Conservation (phyloP, 1,140 invertebrate species). For the Macrotrachela quadricornifera region DNA sequence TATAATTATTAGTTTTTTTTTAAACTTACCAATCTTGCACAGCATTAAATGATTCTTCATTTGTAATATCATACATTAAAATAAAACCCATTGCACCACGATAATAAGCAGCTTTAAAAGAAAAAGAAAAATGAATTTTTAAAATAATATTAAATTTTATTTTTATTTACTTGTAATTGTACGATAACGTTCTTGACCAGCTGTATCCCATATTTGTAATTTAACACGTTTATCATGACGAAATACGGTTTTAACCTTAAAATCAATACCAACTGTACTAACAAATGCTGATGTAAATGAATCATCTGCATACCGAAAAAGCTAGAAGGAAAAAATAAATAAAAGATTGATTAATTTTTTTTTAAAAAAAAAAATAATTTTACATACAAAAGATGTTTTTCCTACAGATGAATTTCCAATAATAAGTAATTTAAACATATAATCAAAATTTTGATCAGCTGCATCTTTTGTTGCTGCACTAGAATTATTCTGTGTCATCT, state of each 20-base stretch:
- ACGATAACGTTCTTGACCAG: slow-evolving; percentile 91
- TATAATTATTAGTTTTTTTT: too few species aligned
- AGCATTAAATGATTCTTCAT: slow-evolving; percentile 98
- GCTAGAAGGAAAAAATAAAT: too few species aligned
- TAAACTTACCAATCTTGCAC: slow-evolving; percentile 79
- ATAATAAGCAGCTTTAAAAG: slow-evolving; percentile 88
- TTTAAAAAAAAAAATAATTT: too few species aligned
- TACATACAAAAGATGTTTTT: slow-evolving; percentile 66
- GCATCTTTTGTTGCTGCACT: slow-evolving; percentile 40
- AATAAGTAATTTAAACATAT: slow-evolving; percentile 98
- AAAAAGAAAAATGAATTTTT: too few species aligned
- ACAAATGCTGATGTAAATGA: slow-evolving; percentile 98
- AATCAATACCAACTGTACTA: slow-evolving; percentile 97
- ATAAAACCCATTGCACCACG: slow-evolving; percentile 99
- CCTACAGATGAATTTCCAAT: slow-evolving; percentile 97
- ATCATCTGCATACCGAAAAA: slow-evolving; percentile 97
- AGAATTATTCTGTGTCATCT: too few species aligned
- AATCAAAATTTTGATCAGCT: slow-evolving; percentile 97
- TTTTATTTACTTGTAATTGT: slow-evolving; percentile 59
- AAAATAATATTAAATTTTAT: too few species aligned
- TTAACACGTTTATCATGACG: slow-evolving; percentile 80
- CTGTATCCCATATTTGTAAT: slow-evolving; percentile 90
- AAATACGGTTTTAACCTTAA: slow-evolving; percentile 99
- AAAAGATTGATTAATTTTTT: too few species aligned
- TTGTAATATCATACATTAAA: slow-evolving; percentile 98